Evolutionary conservation across 1,140 invertebrate genomes (phyloP).

Genomic region (Drosophila santomea): DNA sequence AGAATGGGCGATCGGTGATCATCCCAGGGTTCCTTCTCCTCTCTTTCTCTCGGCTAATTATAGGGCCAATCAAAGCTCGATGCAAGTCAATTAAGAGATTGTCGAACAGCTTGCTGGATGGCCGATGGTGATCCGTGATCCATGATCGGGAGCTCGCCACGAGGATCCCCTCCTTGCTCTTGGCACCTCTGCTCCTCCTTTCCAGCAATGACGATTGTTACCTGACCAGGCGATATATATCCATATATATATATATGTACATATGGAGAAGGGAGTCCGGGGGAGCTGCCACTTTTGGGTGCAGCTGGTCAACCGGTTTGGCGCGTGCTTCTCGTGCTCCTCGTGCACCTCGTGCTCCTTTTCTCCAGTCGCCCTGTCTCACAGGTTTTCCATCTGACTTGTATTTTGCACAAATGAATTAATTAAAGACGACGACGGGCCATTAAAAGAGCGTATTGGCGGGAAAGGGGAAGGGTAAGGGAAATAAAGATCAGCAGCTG

Average conservation of each 20-base stretch:
- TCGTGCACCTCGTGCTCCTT: background rate
- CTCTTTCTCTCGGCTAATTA: constrained; percentile 18
- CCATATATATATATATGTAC: background rate
- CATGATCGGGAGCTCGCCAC: constrained; percentile 24
- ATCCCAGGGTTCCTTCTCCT: background rate
- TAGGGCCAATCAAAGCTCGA: constrained; percentile 40
- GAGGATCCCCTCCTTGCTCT: constrained; percentile 9
- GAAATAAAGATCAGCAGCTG: constrained; percentile 7
- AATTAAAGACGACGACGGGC: constrained; percentile 61
- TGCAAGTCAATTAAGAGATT: constrained; percentile 49
- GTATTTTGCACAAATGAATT: constrained; percentile 71
- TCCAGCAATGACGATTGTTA: constrained; percentile 67
- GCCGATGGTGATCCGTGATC: constrained; percentile 34
- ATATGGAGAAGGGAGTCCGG: background rate
- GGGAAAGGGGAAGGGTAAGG: no score
- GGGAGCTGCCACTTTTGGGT: constrained; percentile 59
- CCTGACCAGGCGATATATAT: background rate
- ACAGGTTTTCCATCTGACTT: constrained; percentile 15
- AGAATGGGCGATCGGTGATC: constrained; percentile 9
- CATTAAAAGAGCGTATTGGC: constrained; percentile 20
- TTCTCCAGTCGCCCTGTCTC: background rate
- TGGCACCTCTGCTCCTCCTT: background rate
- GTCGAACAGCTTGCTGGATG: constrained; percentile 3
- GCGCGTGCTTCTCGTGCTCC: constrained; percentile 52
- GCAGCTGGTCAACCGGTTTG: constrained; percentile 78